A percentile compares a stretch with the other conserved stretches of the same genome.
Evolutionary conservation across 2,888 invertebrate genomes (phyloP).

Genomic region (Nomada lathburiana): DNA sequence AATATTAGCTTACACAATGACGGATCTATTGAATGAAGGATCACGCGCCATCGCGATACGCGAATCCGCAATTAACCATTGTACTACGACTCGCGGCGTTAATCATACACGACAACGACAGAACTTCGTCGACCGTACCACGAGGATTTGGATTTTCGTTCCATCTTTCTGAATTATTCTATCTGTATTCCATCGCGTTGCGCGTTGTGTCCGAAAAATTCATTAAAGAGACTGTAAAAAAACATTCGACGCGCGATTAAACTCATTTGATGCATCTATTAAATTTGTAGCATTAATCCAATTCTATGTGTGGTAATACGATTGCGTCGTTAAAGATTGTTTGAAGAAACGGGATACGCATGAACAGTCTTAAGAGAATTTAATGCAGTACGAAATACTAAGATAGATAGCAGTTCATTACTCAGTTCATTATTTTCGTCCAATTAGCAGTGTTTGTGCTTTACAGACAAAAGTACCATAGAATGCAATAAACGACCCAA

Average conservation of each 20-base stretch:
- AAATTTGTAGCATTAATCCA: constrained; percentile 18
- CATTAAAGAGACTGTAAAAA: background rate
- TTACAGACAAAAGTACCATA: constrained; percentile 2
- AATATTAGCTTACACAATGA: constrained; percentile 19
- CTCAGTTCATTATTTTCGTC: background rate
- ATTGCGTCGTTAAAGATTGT: background rate
- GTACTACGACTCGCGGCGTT: constrained; percentile 6
- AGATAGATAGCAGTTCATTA: background rate
- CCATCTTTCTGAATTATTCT: no score
- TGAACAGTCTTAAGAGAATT: constrained; percentile 1
- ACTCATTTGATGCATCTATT: background rate
- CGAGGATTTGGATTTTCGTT: background rate
- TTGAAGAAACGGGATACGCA: background rate
- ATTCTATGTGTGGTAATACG: background rate
- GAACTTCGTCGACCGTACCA: background rate
- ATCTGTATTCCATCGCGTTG: background rate
- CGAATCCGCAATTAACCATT: constrained; percentile 38
- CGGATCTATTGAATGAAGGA: constrained; percentile 12
- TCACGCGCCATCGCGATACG: background rate
- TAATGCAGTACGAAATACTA: background rate
- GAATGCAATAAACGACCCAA: background rate
- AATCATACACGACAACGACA: background rate
- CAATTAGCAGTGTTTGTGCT: background rate
- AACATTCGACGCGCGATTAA: background rate
- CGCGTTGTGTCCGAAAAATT: background rate